These are phyloP conservation scores for Ligdia adustata DNA, from an alignment of 2,888 invertebrate species.

Conservation along the genomic window DNA sequence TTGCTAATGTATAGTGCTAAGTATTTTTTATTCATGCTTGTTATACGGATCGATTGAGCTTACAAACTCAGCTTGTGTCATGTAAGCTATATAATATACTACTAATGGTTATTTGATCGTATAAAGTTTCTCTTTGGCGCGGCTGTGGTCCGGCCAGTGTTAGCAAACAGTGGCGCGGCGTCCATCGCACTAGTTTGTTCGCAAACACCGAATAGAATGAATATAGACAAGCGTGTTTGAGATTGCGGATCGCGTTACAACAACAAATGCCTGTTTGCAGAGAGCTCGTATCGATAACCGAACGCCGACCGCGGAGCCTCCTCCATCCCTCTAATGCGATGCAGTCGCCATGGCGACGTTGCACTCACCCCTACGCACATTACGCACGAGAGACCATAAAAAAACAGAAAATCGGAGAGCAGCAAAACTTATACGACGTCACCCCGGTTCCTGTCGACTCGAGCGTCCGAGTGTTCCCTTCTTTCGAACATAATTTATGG, in stretches of 20 bases:
- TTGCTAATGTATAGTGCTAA: too few species aligned
- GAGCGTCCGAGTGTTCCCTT: conserved; percentile 83
- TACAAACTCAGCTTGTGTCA: too few species aligned
- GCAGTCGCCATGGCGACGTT: conserved; percentile 77
- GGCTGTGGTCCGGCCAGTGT: conserved; percentile 52
- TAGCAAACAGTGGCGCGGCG: conserved; percentile 68
- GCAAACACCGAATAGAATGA: conserved; percentile 78
- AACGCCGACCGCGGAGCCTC: conserved; percentile 12
- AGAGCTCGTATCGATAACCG: conserved; percentile 28
- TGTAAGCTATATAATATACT: too few species aligned
- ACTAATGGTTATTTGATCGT: conserved; percentile 47
- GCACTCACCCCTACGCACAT: conserved; percentile 68
- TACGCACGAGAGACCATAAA: conserved; percentile 75
- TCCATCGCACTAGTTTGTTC: conserved; percentile 77
- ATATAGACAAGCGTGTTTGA: conserved; percentile 78
- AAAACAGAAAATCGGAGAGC: conserved; percentile 70
- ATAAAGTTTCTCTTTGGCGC: conserved; percentile 72
- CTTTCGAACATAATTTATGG: conserved; percentile 85
- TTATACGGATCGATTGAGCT: too few species aligned
- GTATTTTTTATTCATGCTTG: too few species aligned
- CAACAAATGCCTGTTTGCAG: conserved; percentile 65
- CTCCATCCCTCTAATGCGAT: conserved; percentile 65
- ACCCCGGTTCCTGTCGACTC: conserved; percentile 80
- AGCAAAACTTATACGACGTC: conserved; percentile 75
- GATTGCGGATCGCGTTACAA: conserved; percentile 71